A percentile compares a stretch with the other conserved stretches of the same genome.
Conservation (phyloP, 2,888 invertebrate genomes). For the Bombyx huttoni region DNA sequence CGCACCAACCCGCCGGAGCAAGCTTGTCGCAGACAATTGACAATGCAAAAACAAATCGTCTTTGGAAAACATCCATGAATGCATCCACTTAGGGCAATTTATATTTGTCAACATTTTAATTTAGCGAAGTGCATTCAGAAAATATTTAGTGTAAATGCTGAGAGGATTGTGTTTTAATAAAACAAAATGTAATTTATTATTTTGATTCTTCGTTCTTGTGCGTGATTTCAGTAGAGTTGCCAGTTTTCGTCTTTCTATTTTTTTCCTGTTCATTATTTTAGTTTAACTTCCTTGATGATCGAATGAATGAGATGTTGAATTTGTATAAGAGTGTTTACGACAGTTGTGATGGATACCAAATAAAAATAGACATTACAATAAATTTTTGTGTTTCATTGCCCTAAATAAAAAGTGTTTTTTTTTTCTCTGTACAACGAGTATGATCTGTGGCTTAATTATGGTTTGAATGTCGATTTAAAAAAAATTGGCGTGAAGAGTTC, state of each 20-base stretch:
- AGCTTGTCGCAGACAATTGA: background rate
- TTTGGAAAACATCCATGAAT: too few species aligned
- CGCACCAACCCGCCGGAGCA: background rate
- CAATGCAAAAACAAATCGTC: too few species aligned
- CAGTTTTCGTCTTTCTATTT: background rate
- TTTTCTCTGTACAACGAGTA: too few species aligned
- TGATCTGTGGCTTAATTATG: too few species aligned
- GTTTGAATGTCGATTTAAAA: too few species aligned
- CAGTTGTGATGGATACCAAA: slow-evolving; percentile 53
- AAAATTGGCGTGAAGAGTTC: too few species aligned
- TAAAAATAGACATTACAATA: slow-evolving; percentile 33
- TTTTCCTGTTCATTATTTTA: background rate
- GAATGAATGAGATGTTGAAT: slow-evolving; percentile 12
- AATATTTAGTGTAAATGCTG: too few species aligned
- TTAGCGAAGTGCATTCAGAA: too few species aligned
- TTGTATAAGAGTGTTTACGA: slow-evolving; percentile 12
- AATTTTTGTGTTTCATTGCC: slow-evolving; percentile 13
- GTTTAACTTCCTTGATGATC: slow-evolving; percentile 9
- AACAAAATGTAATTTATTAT: background rate
- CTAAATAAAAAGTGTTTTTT: background rate
- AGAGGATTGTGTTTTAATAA: too few species aligned
- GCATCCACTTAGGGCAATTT: too few species aligned
- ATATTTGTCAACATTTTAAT: too few species aligned
- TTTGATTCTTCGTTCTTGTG: background rate
- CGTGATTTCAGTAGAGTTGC: background rate